A percentile compares a stretch with the other conserved stretches of the same genome.
Evolutionary conservation across 1,140 invertebrate genomes (phyloP).

Genomic region (Contarinia nasturtii): DNA sequence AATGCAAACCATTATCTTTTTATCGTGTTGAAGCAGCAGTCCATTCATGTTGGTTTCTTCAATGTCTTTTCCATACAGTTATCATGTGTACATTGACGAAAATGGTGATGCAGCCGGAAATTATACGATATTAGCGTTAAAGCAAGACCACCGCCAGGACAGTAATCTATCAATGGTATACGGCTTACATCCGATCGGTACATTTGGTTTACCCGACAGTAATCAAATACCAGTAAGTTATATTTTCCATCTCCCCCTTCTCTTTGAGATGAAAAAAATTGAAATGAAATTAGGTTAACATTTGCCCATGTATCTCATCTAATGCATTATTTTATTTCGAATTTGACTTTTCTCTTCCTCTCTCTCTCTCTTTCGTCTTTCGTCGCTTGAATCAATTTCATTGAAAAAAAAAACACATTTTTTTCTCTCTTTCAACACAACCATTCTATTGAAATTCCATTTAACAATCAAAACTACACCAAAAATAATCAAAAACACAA

Average conservation of each 20-base stretch:
- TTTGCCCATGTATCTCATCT: too few relatives aligned
- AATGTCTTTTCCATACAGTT: conserved; percentile 29
- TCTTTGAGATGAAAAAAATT: too few relatives aligned
- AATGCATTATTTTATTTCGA: background rate
- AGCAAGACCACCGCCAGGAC: conserved; percentile 15
- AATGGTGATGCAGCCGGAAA: conserved; percentile 91
- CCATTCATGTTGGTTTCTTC: background rate
- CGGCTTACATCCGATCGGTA: conserved; percentile 56
- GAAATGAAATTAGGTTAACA: too few relatives aligned
- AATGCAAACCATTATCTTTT: background rate
- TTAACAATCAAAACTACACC: too few relatives aligned
- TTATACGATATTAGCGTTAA: conserved; percentile 71
- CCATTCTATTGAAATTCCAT: too few relatives aligned
- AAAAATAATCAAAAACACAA: conserved; percentile 1
- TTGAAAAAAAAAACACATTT: too few relatives aligned
- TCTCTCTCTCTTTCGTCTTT: conserved; percentile 2
- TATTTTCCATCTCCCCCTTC: background rate
- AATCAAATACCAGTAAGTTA: conserved; percentile 34
- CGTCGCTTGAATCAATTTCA: conserved; percentile 8
- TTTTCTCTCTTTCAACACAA: too few relatives aligned
- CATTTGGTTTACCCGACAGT: conserved; percentile 33
- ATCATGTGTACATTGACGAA: conserved; percentile 80
- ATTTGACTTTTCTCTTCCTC: background rate
- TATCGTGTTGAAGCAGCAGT: background rate
- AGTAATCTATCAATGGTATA: conserved; percentile 24